Evolutionary conservation across 2,888 invertebrate genomes (phyloP).

Genomic region (Acleris emargana): DNA sequence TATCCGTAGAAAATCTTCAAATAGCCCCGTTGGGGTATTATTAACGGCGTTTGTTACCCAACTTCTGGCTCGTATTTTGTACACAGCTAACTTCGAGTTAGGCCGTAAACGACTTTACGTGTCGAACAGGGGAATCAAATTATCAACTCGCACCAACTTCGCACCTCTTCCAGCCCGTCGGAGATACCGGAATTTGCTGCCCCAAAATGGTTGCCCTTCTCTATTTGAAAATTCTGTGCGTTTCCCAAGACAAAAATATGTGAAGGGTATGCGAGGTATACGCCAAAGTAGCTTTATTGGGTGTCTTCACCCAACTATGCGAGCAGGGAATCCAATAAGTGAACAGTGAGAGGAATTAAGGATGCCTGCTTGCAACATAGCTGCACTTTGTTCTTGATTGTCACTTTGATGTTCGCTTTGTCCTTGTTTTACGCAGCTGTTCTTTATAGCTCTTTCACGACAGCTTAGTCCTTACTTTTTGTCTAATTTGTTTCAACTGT

Average conservation of each 20-base stretch:
- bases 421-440: constrained; percentile 31
- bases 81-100: constrained; percentile 73
- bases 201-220: constrained; percentile 58
- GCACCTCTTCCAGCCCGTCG: constrained; percentile 67
- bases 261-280: constrained; percentile 57
- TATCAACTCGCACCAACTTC: constrained; percentile 78
- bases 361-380: constrained; percentile 57
- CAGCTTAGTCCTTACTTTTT: constrained; percentile 23
- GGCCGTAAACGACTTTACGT: constrained; percentile 80
- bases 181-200: constrained; percentile 68
- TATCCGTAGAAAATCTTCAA: constrained; percentile 2
- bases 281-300: constrained; percentile 78
- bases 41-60: constrained; percentile 55
- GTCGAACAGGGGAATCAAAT: constrained; percentile 81
- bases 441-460: constrained; percentile 26
- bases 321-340: constrained; percentile 78
- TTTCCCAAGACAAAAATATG: constrained; percentile 71
- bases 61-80: constrained; percentile 65
- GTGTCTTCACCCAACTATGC: constrained; percentile 74
- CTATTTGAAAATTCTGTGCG: constrained; percentile 75
- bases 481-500: constrained; percentile 21
- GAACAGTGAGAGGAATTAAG: constrained; percentile 72
- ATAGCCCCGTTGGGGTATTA: constrained; percentile 42
- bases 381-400: constrained; percentile 59
- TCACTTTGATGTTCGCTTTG: constrained; percentile 52